Percentiles rank a stretch among this genome's conserved stretches.
These are phyloP conservation scores for Mesoligia furuncula DNA, from an alignment of 2,888 invertebrate genomes.

Conservation along the genomic window DNA sequence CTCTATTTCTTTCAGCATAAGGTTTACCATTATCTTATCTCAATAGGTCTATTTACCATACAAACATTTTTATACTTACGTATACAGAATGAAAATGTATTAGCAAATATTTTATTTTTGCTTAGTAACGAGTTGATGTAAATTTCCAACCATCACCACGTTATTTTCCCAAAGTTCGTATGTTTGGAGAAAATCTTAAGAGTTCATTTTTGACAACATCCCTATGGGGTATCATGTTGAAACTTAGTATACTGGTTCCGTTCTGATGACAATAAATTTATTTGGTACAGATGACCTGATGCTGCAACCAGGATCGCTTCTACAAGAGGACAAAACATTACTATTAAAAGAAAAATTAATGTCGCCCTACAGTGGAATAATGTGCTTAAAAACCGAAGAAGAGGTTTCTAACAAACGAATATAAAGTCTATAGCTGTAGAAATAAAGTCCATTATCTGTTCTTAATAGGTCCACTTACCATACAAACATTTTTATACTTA, in stretches of 20 bases:
- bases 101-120: neutral
- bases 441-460: neutral
- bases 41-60: neutral
- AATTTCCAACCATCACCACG: neutral
- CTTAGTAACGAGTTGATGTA: conserved; percentile 1
- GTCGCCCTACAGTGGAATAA: conserved; percentile 31
- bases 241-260: neutral
- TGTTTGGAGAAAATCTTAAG: neutral
- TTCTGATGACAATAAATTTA: neutral
- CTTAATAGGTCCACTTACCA: neutral
- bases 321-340: neutral
- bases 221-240: neutral
- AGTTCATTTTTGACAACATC: neutral
- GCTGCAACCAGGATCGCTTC: neutral
- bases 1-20: fast-evolving
- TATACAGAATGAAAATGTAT: neutral
- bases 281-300: neutral
- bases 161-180: neutral
- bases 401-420: neutral
- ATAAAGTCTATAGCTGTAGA: neutral
- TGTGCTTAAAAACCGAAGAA: conserved; percentile 10
- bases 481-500: too few relatives aligned
- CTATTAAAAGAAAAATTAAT: conserved; percentile 9
- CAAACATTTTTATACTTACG: neutral
- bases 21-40: neutral